These are phyloP conservation scores for Martes martes DNA, from an alignment of 2,113 vertebrate genomes.

Conservation along the genomic window DNA sequence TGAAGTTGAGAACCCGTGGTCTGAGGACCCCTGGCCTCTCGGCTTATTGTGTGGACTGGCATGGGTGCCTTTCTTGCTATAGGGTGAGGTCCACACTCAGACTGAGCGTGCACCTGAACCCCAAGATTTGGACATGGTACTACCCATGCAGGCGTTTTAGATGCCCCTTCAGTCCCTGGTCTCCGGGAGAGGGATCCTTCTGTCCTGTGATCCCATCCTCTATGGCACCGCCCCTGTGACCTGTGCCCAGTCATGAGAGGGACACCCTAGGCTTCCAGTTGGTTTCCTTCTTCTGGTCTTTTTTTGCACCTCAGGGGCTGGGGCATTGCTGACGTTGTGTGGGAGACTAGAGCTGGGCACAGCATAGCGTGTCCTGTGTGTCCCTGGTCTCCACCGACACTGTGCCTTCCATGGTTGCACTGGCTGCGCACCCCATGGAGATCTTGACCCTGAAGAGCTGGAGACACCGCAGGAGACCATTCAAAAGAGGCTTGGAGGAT, in stretches of 20 bases:
- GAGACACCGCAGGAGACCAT: neutral
- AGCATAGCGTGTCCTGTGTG: accelerated
- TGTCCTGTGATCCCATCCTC: neutral
- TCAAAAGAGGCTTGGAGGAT: neutral
- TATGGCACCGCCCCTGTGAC: no score
- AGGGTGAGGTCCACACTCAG: neutral
- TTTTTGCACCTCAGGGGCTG: neutral
- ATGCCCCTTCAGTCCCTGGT: no score
- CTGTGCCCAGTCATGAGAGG: neutral
- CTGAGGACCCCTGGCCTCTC: neutral
- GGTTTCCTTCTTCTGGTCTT: neutral
- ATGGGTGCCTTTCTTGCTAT: no score
- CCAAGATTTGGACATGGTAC: neutral
- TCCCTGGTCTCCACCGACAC: no score
- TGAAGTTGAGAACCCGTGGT: neutral
- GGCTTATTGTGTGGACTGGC: neutral
- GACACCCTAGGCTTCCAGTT: neutral
- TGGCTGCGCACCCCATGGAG: no score
- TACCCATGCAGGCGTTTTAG: neutral
- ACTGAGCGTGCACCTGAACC: accelerated
- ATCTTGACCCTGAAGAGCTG: neutral
- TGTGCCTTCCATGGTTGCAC: neutral
- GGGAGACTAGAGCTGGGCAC: no score
- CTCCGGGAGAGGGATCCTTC: neutral
- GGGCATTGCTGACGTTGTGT: accelerated